Evolutionary conservation across 1,140 invertebrate species (phyloP).

Genomic region (Delia radicum): DNA sequence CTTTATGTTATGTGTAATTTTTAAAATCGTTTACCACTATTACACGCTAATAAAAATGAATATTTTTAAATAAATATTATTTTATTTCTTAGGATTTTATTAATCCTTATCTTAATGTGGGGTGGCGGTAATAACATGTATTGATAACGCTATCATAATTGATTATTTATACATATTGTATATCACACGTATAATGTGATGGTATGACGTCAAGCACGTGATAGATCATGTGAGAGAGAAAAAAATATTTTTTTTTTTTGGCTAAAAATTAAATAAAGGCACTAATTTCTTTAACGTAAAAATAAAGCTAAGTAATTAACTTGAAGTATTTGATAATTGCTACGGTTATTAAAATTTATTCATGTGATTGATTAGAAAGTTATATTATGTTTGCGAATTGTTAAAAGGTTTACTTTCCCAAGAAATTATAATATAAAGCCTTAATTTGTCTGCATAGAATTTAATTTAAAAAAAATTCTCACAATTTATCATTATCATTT

Average conservation of each 20-base stretch:
- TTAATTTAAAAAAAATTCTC: neutral
- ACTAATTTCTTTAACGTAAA: neutral
- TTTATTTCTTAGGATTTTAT: neutral
- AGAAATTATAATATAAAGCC: too few relatives aligned
- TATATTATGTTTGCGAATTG: neutral
- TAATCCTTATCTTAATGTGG: neutral
- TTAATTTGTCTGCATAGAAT: too few relatives aligned
- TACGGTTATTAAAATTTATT: neutral
- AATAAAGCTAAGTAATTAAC: neutral
- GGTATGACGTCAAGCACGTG: slow-evolving; percentile 16
- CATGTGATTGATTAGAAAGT: neutral
- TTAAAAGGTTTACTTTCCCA: too few relatives aligned
- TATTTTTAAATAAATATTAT: neutral
- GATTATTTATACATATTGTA: neutral
- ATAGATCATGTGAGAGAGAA: neutral
- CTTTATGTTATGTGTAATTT: neutral
- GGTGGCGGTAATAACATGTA: neutral
- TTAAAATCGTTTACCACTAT: neutral
- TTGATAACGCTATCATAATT: neutral
- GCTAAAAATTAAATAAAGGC: neutral
- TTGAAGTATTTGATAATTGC: neutral
- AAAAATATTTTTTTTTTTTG: neutral
- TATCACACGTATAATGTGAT: neutral
- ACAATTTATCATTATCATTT: neutral
- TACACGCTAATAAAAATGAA: neutral